Evolutionary conservation across 1,140 invertebrate species (phyloP).

Genomic region (Bacillus rossius): DNA sequence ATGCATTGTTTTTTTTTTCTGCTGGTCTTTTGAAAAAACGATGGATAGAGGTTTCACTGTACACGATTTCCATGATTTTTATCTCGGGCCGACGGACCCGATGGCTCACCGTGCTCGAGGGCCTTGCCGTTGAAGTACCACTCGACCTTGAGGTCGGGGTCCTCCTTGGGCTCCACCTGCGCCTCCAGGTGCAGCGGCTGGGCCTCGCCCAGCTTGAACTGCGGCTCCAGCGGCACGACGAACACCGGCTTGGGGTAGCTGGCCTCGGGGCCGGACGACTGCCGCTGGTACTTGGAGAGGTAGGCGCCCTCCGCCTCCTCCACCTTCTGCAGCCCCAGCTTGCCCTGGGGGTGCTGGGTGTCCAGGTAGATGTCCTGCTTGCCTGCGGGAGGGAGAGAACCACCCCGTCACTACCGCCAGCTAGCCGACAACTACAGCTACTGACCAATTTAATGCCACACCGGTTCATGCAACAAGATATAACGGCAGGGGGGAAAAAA

Average conservation of each 20-base stretch:
- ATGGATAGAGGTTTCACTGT: too few relatives aligned
- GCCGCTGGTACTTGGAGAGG: conserved; percentile 59
- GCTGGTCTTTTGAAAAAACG: too few relatives aligned
- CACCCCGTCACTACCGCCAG: background rate
- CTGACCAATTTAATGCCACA: too few relatives aligned
- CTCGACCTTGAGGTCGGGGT: conserved; percentile 91
- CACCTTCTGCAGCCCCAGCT: conserved; percentile 75
- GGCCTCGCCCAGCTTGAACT: conserved; percentile 83
- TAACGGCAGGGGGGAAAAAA: too few relatives aligned
- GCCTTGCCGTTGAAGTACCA: conserved; percentile 92
- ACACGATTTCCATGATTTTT: too few relatives aligned
- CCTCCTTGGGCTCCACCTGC: conserved; percentile 91
- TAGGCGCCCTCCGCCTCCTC: conserved; percentile 76
- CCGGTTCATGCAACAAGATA: too few relatives aligned
- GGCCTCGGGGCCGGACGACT: conserved; percentile 59
- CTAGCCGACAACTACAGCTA: too few relatives aligned
- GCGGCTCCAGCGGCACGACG: conserved; percentile 71
- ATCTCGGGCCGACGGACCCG: too few relatives aligned
- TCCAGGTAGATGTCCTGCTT: conserved; percentile 74
- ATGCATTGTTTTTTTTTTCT: too few relatives aligned
- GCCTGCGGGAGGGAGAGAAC: conserved; percentile 25
- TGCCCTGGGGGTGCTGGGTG: conserved; percentile 86
- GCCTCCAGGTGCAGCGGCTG: conserved; percentile 89
- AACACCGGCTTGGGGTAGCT: conserved; percentile 85
- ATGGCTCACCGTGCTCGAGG: conserved; percentile 65